Evolutionary conservation across 2,797 vertebrate species (phyloP).

Genomic region (Gadopsis bispinosus): DNA sequence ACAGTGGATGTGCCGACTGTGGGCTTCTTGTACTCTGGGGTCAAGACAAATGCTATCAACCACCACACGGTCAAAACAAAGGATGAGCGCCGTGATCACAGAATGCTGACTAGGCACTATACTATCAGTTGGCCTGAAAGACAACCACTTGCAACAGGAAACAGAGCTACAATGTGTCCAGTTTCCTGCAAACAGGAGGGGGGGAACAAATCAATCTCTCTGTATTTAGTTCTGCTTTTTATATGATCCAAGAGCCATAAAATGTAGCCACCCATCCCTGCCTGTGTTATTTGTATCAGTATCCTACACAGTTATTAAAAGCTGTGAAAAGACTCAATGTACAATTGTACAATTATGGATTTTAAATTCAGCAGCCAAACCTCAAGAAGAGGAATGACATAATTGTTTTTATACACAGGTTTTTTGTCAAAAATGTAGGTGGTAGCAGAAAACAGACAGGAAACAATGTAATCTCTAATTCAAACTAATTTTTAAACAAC

Average conservation of each 20-base stretch:
- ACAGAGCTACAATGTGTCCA: constrained; percentile 69
- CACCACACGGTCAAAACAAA: constrained; percentile 50
- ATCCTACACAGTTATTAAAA: constrained; percentile 28
- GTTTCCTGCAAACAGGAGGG: constrained; percentile 65
- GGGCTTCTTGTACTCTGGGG: constrained; percentile 21
- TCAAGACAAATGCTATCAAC: constrained; percentile 48
- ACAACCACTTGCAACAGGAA: constrained; percentile 79
- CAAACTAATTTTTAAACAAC: background rate
- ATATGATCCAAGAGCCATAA: constrained; percentile 2
- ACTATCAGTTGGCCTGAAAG: constrained; percentile 64
- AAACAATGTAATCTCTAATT: no score
- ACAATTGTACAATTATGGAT: background rate
- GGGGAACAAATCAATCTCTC: constrained; percentile 39
- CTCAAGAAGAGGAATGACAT: background rate
- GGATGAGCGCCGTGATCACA: constrained; percentile 54
- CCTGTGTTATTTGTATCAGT: background rate
- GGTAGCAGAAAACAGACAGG: background rate
- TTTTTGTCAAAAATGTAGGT: background rate
- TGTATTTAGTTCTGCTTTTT: constrained; percentile 34
- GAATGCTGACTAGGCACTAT: constrained; percentile 74
- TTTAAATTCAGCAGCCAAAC: constrained; percentile 20
- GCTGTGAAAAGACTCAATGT: constrained; percentile 1
- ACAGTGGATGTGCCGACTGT: constrained; percentile 6
- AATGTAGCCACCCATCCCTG: background rate
- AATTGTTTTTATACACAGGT: background rate